A percentile compares a stretch with the other conserved stretches of the same genome.
Evolutionary conservation across 2,113 vertebrate genomes (phyloP).

Genomic region (Anhinga rufa): DNA sequence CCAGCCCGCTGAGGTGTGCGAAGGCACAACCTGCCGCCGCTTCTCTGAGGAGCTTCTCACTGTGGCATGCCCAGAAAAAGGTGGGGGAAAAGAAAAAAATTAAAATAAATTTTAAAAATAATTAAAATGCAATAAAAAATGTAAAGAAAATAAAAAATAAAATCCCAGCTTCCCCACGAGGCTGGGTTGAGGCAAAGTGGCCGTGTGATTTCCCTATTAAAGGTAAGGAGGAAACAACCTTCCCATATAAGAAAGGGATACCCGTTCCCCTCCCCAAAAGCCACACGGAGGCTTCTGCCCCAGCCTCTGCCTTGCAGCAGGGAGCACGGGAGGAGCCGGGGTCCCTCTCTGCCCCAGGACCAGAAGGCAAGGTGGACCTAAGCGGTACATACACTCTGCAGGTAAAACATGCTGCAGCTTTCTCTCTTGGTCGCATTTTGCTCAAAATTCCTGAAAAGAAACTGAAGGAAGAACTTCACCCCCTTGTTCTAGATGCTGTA

Average conservation of each 20-base stretch:
- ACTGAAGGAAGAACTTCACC: neutral
- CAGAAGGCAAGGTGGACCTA: neutral
- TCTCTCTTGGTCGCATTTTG: neutral
- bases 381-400: neutral
- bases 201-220: neutral
- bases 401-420: neutral
- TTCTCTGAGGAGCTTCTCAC: fast-evolving
- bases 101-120: neutral
- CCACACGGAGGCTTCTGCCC: neutral
- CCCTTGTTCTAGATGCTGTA: neutral
- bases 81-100: neutral
- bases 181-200: neutral
- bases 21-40: too few relatives aligned
- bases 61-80: neutral
- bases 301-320: neutral
- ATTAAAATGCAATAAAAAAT: too few relatives aligned
- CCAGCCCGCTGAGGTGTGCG: fast-evolving
- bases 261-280: neutral
- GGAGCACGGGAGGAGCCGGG: neutral
- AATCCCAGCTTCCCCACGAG: neutral
- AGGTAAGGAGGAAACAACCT: neutral
- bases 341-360: neutral
- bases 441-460: neutral
- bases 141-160: neutral
- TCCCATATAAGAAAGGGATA: neutral